A percentile compares a stretch with the other conserved stretches of the same genome.
Evolutionary conservation across 1,140 invertebrate genomes (phyloP).

Genomic region (Pogonomyrmex californicus): DNA sequence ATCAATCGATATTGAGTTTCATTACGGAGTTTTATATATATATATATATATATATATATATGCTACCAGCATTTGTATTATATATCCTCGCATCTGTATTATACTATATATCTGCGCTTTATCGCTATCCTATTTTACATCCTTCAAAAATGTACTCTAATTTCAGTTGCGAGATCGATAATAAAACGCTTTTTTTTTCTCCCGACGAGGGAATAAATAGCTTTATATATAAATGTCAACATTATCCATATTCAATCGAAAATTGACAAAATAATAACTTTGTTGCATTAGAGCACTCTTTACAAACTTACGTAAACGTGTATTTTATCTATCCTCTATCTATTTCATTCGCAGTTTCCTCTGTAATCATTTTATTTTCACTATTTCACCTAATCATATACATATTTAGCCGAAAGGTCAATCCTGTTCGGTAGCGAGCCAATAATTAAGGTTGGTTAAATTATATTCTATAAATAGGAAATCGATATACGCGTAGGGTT

Average conservation of each 20-base stretch:
- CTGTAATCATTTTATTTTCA: not conserved
- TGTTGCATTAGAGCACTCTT: not conserved
- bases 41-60: too few relatives aligned
- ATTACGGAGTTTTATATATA: not conserved
- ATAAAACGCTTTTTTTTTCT: not conserved
- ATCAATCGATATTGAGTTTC: conserved; percentile 8
- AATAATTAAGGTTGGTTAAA: conserved; percentile 64
- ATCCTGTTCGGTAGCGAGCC: conserved; percentile 19
- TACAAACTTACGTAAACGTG: not conserved
- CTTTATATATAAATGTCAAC: not conserved
- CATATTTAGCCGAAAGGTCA: conserved; percentile 13
- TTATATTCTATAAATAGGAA: conserved; percentile 70
- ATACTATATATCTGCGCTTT: not conserved
- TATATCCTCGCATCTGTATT: not conserved
- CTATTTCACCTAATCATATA: not conserved
- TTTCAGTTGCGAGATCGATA: not conserved
- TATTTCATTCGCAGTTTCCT: conserved; percentile 12
- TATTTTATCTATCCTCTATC: not conserved
- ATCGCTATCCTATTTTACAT: not conserved
- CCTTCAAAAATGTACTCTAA: not conserved
- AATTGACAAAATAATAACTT: conserved; percentile 12
- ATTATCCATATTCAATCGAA: not conserved
- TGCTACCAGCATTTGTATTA: not conserved
- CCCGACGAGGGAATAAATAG: not conserved
- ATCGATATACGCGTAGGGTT: conserved; percentile 56